phyloP scores from a whole-genome alignment of 2,113 vertebrate genomes.

The Osmerus eperlanus region DNA sequence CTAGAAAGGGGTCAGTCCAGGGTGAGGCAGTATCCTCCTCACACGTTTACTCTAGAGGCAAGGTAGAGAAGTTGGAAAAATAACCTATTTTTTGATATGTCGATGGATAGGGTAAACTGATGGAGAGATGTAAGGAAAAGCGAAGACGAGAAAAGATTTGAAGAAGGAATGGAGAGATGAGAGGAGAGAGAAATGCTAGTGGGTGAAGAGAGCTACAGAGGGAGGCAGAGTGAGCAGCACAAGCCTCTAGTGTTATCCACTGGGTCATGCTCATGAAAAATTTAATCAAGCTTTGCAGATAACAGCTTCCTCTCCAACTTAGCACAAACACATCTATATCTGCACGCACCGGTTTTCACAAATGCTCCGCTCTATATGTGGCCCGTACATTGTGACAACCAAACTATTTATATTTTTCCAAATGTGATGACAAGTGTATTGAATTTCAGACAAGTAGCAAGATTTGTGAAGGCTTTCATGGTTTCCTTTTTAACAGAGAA shows the following conservation, averaged over 20 bases:
- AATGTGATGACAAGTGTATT: not conserved
- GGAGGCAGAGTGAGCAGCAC: conserved; percentile 31
- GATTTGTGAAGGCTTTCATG: conserved; percentile 15
- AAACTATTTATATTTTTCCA: not conserved
- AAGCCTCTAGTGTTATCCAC: conserved; percentile 59
- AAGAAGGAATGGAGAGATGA: conserved; percentile 5
- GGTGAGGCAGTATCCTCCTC: not conserved
- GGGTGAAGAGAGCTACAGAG: conserved; percentile 23
- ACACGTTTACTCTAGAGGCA: not conserved
- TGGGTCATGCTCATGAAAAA: conserved; percentile 68
- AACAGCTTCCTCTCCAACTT: conserved; percentile 52
- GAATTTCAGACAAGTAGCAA: not conserved
- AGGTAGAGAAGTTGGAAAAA: conserved; percentile 7
- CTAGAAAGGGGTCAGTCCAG: not conserved
- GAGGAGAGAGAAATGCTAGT: conserved; percentile 8
- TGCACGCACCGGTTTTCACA: not conserved
- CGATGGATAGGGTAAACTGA: not conserved
- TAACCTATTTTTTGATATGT: not conserved
- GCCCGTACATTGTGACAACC: not conserved
- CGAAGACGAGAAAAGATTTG: not conserved
- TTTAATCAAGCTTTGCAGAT: conserved; percentile 70
- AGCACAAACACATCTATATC: conserved; percentile 41
- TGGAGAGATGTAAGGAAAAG: conserved; percentile 9
- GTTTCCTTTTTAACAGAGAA: conserved; percentile 30
- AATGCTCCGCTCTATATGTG: not conserved